Evolutionary conservation across 2,113 vertebrate species (phyloP).

Genomic region (Toxostoma redivivum): DNA sequence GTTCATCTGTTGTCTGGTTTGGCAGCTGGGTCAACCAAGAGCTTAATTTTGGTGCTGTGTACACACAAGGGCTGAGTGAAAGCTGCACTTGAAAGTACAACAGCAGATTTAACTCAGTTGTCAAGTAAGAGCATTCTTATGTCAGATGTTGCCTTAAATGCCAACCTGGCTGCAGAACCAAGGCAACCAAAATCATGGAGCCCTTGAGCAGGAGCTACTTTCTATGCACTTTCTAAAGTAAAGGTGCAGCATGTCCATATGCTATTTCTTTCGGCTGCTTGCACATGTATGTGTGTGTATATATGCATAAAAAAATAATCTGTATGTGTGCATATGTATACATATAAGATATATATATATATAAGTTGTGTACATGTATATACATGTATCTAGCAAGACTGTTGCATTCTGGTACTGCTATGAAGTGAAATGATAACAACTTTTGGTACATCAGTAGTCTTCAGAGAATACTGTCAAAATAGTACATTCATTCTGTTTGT

Average conservation of each 20-base stretch:
- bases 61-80: neutral
- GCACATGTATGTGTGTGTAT: rapidly evolving
- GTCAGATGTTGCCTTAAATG: neutral
- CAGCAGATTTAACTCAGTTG: neutral
- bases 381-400: neutral
- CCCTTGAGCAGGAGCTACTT: neutral
- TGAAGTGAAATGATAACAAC: neutral
- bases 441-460: neutral
- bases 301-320: neutral
- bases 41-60: neutral
- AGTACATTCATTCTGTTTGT: neutral
- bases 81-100: neutral
- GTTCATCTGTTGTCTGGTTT: neutral
- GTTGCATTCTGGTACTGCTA: neutral
- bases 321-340: neutral
- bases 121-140: neutral
- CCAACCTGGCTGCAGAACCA: neutral
- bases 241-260: neutral
- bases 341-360: neutral
- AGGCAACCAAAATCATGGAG: neutral
- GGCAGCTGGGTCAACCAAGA: neutral
- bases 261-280: neutral
- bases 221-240: neutral
- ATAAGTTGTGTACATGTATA: no score
- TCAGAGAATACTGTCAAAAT: neutral